Evolutionary conservation across 2,888 invertebrate species (phyloP).

Genomic region (Gerris lacustris): DNA sequence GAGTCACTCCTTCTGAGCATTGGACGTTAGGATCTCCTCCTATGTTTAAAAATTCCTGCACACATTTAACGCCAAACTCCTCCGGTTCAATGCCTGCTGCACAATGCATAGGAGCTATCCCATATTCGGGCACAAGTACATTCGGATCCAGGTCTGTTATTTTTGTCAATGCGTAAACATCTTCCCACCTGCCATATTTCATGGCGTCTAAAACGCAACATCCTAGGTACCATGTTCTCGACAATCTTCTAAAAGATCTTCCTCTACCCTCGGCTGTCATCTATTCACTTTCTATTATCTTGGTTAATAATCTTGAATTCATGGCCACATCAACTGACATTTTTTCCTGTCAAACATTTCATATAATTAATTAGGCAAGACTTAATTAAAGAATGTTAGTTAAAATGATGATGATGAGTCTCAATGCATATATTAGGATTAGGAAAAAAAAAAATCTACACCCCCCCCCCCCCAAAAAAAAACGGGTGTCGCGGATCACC

Average conservation of each 20-base stretch:
- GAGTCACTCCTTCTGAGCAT: slow-evolving; percentile 65
- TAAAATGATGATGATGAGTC: no score
- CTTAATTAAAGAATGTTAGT: no score
- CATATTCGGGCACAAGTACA: slow-evolving; percentile 53
- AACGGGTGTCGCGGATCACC: no score
- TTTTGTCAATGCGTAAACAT: slow-evolving; percentile 41
- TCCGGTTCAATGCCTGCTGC: slow-evolving; percentile 57
- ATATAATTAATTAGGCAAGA: no score
- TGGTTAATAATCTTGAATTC: no score
- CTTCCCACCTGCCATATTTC: slow-evolving; percentile 30
- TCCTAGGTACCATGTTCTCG: background rate
- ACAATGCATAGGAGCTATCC: slow-evolving; percentile 63
- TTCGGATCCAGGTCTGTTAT: slow-evolving; percentile 52
- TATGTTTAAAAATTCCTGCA: slow-evolving; percentile 51
- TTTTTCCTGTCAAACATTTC: no score
- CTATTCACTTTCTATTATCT: no score
- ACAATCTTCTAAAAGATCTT: slow-evolving; percentile 2
- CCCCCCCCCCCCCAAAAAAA: no score
- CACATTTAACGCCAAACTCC: slow-evolving; percentile 49
- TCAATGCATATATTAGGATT: no score
- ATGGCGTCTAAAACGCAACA: slow-evolving; percentile 2
- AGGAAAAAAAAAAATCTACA: no score
- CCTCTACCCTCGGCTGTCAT: background rate
- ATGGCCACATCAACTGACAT: no score
- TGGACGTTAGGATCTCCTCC: slow-evolving; percentile 61